Conservation (phyloP, 2,888 invertebrate species). For the Rhagophthalmus giganteus region DNA sequence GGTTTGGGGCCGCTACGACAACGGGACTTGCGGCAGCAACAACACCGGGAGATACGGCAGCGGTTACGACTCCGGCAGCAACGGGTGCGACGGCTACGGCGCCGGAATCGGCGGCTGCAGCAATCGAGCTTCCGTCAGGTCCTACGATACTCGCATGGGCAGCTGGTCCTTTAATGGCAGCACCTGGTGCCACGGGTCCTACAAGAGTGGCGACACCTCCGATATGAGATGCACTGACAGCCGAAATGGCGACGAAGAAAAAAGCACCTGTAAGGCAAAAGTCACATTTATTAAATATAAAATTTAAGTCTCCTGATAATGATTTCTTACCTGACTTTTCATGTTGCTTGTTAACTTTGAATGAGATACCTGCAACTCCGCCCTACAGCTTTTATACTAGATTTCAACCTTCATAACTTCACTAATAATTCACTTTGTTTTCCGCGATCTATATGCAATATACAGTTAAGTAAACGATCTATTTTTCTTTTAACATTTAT, state of each 20-base stretch:
- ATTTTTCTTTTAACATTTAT: slow-evolving; percentile 9
- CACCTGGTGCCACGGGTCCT: slow-evolving; percentile 32
- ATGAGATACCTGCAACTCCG: slow-evolving; percentile 15
- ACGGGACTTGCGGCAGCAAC: slow-evolving; percentile 29
- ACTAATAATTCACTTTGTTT: slow-evolving; percentile 15
- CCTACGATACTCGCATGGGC: slow-evolving; percentile 33
- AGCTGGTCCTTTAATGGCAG: slow-evolving; percentile 33
- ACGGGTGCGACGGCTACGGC: slow-evolving; percentile 36
- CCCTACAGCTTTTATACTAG: slow-evolving; percentile 26
- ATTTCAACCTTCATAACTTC: slow-evolving; percentile 25
- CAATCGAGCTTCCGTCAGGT: slow-evolving; percentile 52
- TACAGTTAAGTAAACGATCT: too few species aligned
- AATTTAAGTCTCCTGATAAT: background rate
- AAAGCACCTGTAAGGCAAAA: too few species aligned
- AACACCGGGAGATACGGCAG: slow-evolving; percentile 35
- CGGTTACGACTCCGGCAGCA: slow-evolving; percentile 36
- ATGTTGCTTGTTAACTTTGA: slow-evolving; percentile 21
- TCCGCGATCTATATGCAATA: slow-evolving; percentile 15
- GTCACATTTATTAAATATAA: too few species aligned
- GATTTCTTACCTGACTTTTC: slow-evolving; percentile 22
- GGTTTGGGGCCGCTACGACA: slow-evolving; percentile 3
- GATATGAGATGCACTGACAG: slow-evolving; percentile 10
- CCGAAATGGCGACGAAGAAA: slow-evolving; percentile 16
- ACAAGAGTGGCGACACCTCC: slow-evolving; percentile 32
- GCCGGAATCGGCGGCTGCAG: slow-evolving; percentile 50